Evolutionary conservation across 53 echinoderm and acorn worm species (phyloP).

Genomic region (Henricia sp.): DNA sequence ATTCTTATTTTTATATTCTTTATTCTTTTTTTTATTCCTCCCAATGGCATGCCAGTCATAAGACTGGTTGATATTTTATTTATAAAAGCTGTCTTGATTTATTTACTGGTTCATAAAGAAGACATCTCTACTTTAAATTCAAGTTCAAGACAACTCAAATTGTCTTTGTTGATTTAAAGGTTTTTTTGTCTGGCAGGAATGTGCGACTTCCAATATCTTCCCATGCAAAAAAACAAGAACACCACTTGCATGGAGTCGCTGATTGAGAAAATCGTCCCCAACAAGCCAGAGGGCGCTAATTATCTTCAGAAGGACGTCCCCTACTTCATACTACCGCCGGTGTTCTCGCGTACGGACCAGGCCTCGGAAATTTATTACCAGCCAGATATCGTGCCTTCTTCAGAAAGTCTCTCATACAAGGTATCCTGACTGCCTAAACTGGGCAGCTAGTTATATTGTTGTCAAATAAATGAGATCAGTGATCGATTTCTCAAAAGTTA

Average conservation of each 20-base stretch:
- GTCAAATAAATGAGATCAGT: too few relatives aligned
- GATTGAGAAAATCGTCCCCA: slow-evolving; percentile 61
- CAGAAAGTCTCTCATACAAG: slow-evolving; percentile 15
- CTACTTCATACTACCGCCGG: slow-evolving; percentile 61
- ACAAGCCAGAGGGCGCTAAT: slow-evolving; percentile 14
- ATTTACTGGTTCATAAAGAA: too few relatives aligned
- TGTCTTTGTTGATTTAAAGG: not conserved
- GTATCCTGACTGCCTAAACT: not conserved
- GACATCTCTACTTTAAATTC: too few relatives aligned
- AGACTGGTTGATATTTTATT: too few relatives aligned
- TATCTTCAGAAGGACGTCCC: slow-evolving; percentile 50
- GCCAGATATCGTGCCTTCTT: slow-evolving; percentile 49
- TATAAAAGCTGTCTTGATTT: too few relatives aligned
- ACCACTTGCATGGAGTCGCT: slow-evolving; percentile 42
- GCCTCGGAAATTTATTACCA: slow-evolving; percentile 59
- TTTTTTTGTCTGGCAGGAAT: slow-evolving; percentile 61
- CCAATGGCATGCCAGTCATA: too few relatives aligned
- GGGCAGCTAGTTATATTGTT: too few relatives aligned
- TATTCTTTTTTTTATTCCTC: too few relatives aligned
- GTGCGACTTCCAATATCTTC: slow-evolving; percentile 82
- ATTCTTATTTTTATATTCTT: not conserved
- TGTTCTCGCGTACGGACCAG: slow-evolving; percentile 70
- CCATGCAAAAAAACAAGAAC: slow-evolving; percentile 54
- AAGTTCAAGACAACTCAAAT: too few relatives aligned
- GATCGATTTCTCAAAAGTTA: too few relatives aligned